Evolutionary conservation across 1,140 invertebrate genomes (phyloP), one percentile per base, ranked within the genome.

Genomic region (Drosophila chauvacae): DNA sequence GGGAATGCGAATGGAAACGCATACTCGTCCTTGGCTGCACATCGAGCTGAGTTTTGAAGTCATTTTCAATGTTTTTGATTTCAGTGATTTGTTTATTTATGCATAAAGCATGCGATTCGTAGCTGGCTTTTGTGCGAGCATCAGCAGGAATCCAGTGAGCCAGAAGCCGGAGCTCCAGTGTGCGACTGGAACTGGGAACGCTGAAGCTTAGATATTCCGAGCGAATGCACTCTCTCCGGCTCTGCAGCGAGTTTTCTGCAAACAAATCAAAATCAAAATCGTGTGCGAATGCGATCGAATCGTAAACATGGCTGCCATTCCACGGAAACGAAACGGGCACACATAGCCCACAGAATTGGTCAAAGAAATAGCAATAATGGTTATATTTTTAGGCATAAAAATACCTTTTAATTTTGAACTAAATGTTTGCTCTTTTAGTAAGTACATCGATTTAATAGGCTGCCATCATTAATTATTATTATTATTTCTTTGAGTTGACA

Each of bases 71-170:
- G 84, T 88, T 87, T 88, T 90, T 90, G 85, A 90, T 90, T 90
- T 81, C 85, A 90, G 81, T 90, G 85, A 90, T 90, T 90, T 90
- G 85, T 90, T 90, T 90, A 90, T 90, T 90, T 90, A 90, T 90
- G 85, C 85, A 90, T 85, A 90, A 90, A 80, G 86, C 85, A 90
- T 85, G 86, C 85, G 80, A 85, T 85, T 90, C 83, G 83, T 80
- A 51, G 80, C 72, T 62, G 65, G 65, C 56, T 75, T 88, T 82
- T 86, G 56, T 82, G 83, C 76, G 45, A 65, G 39, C 83, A 88
- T 87, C 83, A 87, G 83, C 83, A 77, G 68, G 64, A 88, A 73
- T 47, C 70, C 55, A 73, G 23, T 72, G 70, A 64, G 58, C 61
- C 57, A 74, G 71, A 74, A 73, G 72, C n/a, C 30, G 70, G 37